Evolutionary conservation across 1,140 invertebrate species (phyloP), one percentile per base, ranked within the genome.

Genomic region (Bombus balteatus): DNA sequence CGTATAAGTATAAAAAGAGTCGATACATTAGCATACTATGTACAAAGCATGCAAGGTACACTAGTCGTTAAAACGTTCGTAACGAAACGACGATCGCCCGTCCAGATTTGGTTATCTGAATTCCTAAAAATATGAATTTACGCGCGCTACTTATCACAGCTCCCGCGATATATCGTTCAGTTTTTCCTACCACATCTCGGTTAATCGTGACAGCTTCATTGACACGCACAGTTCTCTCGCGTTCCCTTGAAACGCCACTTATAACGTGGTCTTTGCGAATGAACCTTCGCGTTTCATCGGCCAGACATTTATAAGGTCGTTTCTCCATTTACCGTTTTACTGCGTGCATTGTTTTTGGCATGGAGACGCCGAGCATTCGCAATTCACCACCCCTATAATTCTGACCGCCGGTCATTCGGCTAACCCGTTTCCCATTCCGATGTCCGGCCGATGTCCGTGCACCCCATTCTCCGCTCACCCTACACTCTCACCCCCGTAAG

Each of bases 391-490:
- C 73, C 79, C 89, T 84, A 87, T 90, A 87, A 89, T 84, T 88
- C 79, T 86, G 83, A 91, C 85, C 88, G 62, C 80, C 83, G 84
- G 87, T 87, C 88, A 90, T 88, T 92, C 89, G 88, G 90, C 87
- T 90, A 89, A 92, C 88, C 88, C 79, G 89, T 90, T 92, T 87
- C 87, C 88, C 82, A 89, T 91, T 88, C 88, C 81, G 59, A 88
- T 86, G 88, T 88, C 82, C 85, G 82, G 71, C 83, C 83, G 84
- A 87, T 89, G 85, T 88, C 79, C 84, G 83, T 65, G 73, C 85
- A 81, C 74, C 86, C 88, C 47, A 66, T 75, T 76, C 85, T 77
- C n/a, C 25, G 1, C 25, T 70, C 81, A 22, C 39, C 15, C 47
- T 22, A 57, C 37, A 13, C 59, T 32, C 57, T 25, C n/a, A 53